phyloP scores from a whole-genome alignment of 2,888 invertebrate genomes.

The Scaptomyza flava region DNA sequence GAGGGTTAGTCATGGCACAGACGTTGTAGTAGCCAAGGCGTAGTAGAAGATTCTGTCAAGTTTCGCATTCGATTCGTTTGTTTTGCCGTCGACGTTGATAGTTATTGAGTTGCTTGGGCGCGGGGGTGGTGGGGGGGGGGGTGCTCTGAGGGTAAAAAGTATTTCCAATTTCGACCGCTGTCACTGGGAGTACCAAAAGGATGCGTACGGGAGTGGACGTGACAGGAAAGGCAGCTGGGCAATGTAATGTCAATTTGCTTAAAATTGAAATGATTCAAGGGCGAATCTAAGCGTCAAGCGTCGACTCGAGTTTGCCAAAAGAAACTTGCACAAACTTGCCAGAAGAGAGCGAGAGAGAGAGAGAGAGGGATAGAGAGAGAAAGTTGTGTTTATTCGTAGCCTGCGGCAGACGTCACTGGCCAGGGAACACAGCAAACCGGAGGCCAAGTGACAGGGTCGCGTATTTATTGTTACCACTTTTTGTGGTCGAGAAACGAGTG shows the following conservation, averaged over 20 bases:
- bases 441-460: slow-evolving; percentile 45
- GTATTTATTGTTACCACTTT: slow-evolving; percentile 77
- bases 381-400: slow-evolving; percentile 41
- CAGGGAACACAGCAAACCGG: slow-evolving; percentile 13
- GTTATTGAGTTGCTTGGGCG: slow-evolving; percentile 72
- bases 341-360: too few relatives aligned
- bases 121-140: slow-evolving; percentile 14
- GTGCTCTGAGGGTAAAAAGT: slow-evolving; percentile 19
- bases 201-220: background rate
- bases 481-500: slow-evolving; percentile 50
- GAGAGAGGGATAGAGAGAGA: slow-evolving; percentile 18
- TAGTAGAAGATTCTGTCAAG: slow-evolving; percentile 33
- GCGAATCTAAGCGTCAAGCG: slow-evolving; percentile 59
- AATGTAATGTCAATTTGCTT: slow-evolving; percentile 81
- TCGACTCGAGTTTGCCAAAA: slow-evolving; percentile 8
- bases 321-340: background rate
- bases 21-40: slow-evolving; percentile 5
- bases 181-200: background rate
- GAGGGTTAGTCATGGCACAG: background rate
- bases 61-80: slow-evolving; percentile 69
- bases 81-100: slow-evolving; percentile 70
- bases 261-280: slow-evolving; percentile 82
- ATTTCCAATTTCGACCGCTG: slow-evolving; percentile 58
- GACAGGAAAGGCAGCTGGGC: slow-evolving; percentile 53
- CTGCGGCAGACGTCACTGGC: slow-evolving; percentile 25